Conservation (phyloP, 2,797 vertebrate species). For the Kryptolebias ocellatus region DNA sequence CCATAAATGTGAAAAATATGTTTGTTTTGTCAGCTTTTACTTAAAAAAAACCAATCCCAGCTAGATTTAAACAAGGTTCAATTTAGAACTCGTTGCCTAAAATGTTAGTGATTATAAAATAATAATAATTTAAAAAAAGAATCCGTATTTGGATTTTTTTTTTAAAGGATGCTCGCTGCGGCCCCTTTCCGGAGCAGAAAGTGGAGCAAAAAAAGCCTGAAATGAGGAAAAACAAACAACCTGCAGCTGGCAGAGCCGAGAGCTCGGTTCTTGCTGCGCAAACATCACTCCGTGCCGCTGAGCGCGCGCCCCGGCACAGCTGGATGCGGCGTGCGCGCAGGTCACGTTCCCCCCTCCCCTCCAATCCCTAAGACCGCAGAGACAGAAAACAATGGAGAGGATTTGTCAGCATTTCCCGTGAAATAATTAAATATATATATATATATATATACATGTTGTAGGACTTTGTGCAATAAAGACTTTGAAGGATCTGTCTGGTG, state of each 20-base stretch:
- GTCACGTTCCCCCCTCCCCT: slow-evolving; percentile 26
- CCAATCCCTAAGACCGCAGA: slow-evolving; percentile 18
- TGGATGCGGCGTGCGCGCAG: too few relatives aligned
- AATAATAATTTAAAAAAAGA: too few relatives aligned
- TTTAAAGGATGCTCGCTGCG: too few relatives aligned
- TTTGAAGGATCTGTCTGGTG: slow-evolving; percentile 47
- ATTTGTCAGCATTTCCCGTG: slow-evolving; percentile 29
- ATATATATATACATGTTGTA: slow-evolving; percentile 3
- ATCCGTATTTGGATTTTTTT: background rate
- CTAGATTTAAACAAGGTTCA: too few relatives aligned
- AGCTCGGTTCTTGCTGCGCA: slow-evolving; percentile 54
- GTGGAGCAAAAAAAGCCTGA: too few relatives aligned
- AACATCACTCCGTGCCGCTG: slow-evolving; percentile 44
- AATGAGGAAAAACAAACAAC: slow-evolving; percentile 20
- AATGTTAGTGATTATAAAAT: too few relatives aligned
- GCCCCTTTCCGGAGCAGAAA: too few relatives aligned
- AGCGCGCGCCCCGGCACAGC: background rate
- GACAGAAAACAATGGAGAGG: slow-evolving; percentile 12
- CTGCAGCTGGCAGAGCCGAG: slow-evolving; percentile 48
- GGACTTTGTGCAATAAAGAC: slow-evolving; percentile 70
- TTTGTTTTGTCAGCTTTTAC: too few relatives aligned
- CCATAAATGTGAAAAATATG: too few relatives aligned
- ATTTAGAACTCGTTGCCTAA: too few relatives aligned
- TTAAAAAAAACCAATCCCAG: too few relatives aligned
- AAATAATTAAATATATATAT: slow-evolving; percentile 24